Evolutionary conservation across 2,888 invertebrate species (phyloP), one percentile per base, ranked within the genome.

Genomic region (Lymantria dispar): DNA sequence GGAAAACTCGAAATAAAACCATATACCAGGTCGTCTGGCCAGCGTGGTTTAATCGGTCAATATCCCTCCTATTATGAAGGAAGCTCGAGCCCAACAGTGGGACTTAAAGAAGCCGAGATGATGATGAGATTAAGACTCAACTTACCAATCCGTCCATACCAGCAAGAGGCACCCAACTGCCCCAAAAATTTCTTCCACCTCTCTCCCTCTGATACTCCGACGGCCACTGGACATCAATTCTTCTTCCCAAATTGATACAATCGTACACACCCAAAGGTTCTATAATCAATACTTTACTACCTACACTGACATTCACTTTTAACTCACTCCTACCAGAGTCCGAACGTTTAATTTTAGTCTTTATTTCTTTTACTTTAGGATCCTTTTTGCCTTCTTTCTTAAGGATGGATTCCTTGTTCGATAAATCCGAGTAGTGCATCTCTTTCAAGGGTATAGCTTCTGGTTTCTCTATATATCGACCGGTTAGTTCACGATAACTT

Each of bases 181-280:
- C 89, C 99, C 98, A 99, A 65, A 94, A 94, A 43, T 96, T 95
- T 59, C 97, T 92, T 0, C 98, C 98, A 0, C 98, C 98, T 60
- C 95, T 93, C 56, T 94, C 94, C 48, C 98, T 88, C 95, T 98
- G 97, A 47, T 94, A 93, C 78, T 98, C 98, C 65, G 95, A 95
- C 0, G 99, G 99, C 99, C 99, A 99, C 64, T 95, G 94, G n/a
- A 98, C 98, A 73, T 98, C 98, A 54, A 98, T 97, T 58, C 97
- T 91, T 56, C 98, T 91, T 8, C 97, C 97, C 62, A 98, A 88
- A 82, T 98, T 98, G 51, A 98, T 95, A 58, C 96, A 97, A 77
- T 98, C 98, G 73, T 97, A 98, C 42, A 98, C 97, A 71, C 94
- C 86, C 8, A 90, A 50, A 14, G 83, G 92, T 60, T 91, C 92